A percentile compares a stretch with the other conserved stretches of the same genome.
phyloP scores from a whole-genome alignment of 2,888 invertebrate species.

The Ectemnius continuus region DNA sequence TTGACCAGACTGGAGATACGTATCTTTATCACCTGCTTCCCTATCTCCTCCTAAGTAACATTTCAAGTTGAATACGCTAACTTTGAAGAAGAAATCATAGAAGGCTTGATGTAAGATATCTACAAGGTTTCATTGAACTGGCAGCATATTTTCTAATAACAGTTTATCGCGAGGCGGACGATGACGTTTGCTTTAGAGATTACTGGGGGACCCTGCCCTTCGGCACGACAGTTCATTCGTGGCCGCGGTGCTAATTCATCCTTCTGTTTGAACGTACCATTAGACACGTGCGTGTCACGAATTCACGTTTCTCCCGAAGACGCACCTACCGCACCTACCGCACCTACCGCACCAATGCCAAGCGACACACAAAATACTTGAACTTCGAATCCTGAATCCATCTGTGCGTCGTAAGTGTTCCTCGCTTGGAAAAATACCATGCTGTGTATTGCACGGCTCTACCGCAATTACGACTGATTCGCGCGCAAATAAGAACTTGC shows the following conservation, averaged over 20 bases:
- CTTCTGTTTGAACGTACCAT: slow-evolving; percentile 56
- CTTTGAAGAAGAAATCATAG: too few species aligned
- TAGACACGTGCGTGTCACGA: slow-evolving; percentile 53
- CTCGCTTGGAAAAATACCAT: slow-evolving; percentile 5
- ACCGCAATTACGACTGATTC: slow-evolving; percentile 33
- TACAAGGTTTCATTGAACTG: too few species aligned
- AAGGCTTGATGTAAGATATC: too few species aligned
- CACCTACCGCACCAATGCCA: slow-evolving; percentile 16
- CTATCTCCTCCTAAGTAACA: too few species aligned
- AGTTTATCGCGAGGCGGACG: neutral
- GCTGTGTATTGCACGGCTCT: slow-evolving; percentile 17
- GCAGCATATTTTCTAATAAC: too few species aligned
- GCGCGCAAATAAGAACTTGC: too few species aligned
- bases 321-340: neutral
- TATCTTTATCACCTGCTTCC: too few species aligned
- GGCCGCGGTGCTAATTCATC: slow-evolving; percentile 54
- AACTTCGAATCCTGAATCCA: slow-evolving; percentile 53
- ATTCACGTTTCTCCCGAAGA: slow-evolving; percentile 24
- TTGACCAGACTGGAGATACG: too few species aligned
- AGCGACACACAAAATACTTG: slow-evolving; percentile 54
- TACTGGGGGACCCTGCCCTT: slow-evolving; percentile 31
- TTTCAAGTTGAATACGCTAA: too few species aligned
- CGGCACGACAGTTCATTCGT: slow-evolving; percentile 32
- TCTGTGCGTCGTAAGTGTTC: neutral
- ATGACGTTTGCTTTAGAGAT: slow-evolving; percentile 33